Base-by-base conservation (phyloP, 2,113 vertebrate genomes). In the Nesoenas mayeri region DNA sequence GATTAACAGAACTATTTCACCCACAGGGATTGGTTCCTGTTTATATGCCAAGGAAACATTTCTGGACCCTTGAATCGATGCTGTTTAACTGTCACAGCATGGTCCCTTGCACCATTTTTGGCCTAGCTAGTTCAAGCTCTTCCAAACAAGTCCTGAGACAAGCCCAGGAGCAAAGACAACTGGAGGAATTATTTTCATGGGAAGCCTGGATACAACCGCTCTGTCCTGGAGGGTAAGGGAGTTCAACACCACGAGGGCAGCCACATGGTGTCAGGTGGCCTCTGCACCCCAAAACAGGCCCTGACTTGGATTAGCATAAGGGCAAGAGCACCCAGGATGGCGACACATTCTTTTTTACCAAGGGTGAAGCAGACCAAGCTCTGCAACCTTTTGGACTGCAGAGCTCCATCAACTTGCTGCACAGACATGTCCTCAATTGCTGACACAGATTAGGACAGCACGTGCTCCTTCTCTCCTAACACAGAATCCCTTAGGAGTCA, bases 161-260 rank as follows among this genome's bases (percentile, higher is more conserved):
- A 92, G 26, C 38, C 71, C 3, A 1, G 69, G 20, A 89, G 25
- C 73, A 86, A 88, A 80, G 47, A 66, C 5, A 91, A 57, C 15
- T 4, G 12, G 34, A 92, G 53, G 69, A 84, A 50, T 91, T 48
- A 20, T 73, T 92, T 91, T 66, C 24, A 29, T 0, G 11, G 64
- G 57, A 91, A 92, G 61, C 62, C 85, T 88, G 67, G 88, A 84
- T 19, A 73, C 8, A 51, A 91, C 24, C 5, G 3, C 70, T 66
- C 14, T 56, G 65, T 29, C 50, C 58, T 72, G 44, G 58, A 91
- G n/a, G 9, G 19, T 5, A 71, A 44, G 71, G 66, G 24, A 67
- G 11, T 26, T 74, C 3, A 5, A 48, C 1, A 4, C 15, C n/a
- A 20, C 0, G 0, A 65, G 13, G 1, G 7, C 15, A 44, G 22